Evolutionary conservation across 1,140 invertebrate genomes (phyloP).

Genomic region (Drosophila leontia): DNA sequence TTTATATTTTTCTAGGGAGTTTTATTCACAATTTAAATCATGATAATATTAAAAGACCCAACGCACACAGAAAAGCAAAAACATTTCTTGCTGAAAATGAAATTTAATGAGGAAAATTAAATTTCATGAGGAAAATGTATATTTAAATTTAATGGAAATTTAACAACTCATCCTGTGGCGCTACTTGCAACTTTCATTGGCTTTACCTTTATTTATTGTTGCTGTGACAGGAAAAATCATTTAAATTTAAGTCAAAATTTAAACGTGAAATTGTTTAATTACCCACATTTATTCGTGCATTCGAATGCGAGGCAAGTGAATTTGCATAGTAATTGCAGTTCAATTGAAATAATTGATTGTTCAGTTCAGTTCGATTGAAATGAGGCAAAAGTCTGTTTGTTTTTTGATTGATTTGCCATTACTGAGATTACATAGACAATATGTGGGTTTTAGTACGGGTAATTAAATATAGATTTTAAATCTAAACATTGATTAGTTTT

Average conservation of each 20-base stretch:
- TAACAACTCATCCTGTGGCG: constrained; percentile 2
- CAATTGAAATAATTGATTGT: constrained; percentile 39
- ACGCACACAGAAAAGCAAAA: neutral
- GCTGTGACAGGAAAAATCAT: constrained; percentile 1
- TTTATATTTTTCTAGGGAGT: neutral
- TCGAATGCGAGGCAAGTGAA: constrained; percentile 14
- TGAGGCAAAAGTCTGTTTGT: constrained; percentile 18
- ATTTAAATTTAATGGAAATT: constrained; percentile 26
- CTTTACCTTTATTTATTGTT: neutral
- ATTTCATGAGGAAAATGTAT: constrained; percentile 6
- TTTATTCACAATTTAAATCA: constrained; percentile 25
- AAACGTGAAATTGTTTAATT: constrained; percentile 41
- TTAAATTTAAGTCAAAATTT: constrained; percentile 42
- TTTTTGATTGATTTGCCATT: constrained; percentile 46
- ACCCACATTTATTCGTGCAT: constrained; percentile 5
- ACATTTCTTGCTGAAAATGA: neutral
- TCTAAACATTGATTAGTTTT: neutral
- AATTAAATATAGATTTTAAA: constrained; percentile 2
- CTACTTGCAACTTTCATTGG: constrained; percentile 11
- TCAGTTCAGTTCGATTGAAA: constrained; percentile 22
- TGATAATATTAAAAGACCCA: constrained; percentile 19
- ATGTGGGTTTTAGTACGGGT: neutral
- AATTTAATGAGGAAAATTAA: constrained; percentile 3
- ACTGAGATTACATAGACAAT: constrained; percentile 12
- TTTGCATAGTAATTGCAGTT: constrained; percentile 50